Base-by-base conservation (phyloP, 2,888 invertebrate species). In the Dromius quadrimaculatus region DNA sequence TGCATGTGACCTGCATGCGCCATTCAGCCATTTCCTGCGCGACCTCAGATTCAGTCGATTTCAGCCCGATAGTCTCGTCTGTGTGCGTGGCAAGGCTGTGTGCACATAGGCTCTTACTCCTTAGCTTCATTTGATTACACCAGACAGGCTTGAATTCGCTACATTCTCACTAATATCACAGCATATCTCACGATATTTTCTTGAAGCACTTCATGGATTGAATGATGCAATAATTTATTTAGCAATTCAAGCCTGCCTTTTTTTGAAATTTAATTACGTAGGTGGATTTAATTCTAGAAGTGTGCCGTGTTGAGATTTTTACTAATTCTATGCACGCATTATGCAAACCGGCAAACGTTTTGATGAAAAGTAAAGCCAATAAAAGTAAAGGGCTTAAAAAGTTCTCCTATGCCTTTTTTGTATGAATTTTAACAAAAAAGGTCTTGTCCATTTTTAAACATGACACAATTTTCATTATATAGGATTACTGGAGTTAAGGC, bases 41-140 rank as follows among this genome's bases (percentile, higher is more conserved):
- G 59, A 68, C 41, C 57, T 57, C 54, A 34, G 50, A 59, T 50
- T 59, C 68, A 59, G 32, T 68, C 68, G 32, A 68, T 43, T 59
- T 68, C 68, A 68, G 57, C 57, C 68, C 45, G 28, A 50, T 68
- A 68, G 68, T 68, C 28, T 34, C 68, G 68, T 68, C 68, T 72
- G 78, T 80, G 81, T 83, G 88, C 88, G 88, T 88, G 88, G 88
- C 88, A 87, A 88, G 88, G 88, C 88, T 88, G 88, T 88, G 88
- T 87, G 87, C 87, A 87, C 80, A 81, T 81, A 81, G 80, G 78
- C 78, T 79, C 81, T 79, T 78, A 77, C 77, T 75, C 59, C 70
- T 68, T 68, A 68, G 68, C 68, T 68, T 68, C 45, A 59, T 68
- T 59, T 38, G 23, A 50, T 54, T 34, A 32, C 22, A 23, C 38